Base-by-base conservation (phyloP, 2,113 vertebrate genomes). In the Bos indicus region DNA sequence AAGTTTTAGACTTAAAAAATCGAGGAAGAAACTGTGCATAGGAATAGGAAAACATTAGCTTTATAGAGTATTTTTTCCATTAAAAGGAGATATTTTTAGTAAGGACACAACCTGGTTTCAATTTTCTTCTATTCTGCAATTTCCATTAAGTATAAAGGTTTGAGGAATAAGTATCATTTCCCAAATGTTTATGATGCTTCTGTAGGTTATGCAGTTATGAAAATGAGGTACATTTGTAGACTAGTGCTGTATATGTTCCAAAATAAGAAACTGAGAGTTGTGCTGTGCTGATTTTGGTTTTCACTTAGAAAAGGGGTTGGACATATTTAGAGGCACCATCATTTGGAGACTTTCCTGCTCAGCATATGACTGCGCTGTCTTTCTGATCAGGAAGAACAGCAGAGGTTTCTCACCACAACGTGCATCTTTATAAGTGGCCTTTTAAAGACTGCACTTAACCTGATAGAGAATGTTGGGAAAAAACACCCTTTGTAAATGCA, bases 401-500 rank as follows among this genome's bases (percentile, higher is more conserved):
- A 33, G 13, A 57, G 80, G 57, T 56, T 51, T 95, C 26, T 52
- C 74, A 48, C 89, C 23, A 3, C 60, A 23, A 4, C 80, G 46
- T 67, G 89, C 40, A 81, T 95, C 94, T 97, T 88, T 26, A 80
- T 74, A 89, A 97, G 78, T 54, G 0, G 2, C 46, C 62, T 81
- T 88, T 74, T 83, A 54, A 93, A 91, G 81, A 71, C 77, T 51
- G 26, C n/a, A 52, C 82, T 97, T 97, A 88, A 93, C 96, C 81
- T 92, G 40, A 56, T 15, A 64, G 77, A 92, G 78, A 96, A 56
- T 36, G 52, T n/a, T 81, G 90, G 81, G 43, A 62, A 57, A 87
- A 97, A 98, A 87, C n/a, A 94, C 78, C 91, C 78, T 74, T 57
- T 60, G 82, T 82, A 97, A 97, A 84, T 71, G 67, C 40, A 16